Evolutionary conservation across 2,888 invertebrate genomes (phyloP).

Genomic region (Orgyia antiqua): DNA sequence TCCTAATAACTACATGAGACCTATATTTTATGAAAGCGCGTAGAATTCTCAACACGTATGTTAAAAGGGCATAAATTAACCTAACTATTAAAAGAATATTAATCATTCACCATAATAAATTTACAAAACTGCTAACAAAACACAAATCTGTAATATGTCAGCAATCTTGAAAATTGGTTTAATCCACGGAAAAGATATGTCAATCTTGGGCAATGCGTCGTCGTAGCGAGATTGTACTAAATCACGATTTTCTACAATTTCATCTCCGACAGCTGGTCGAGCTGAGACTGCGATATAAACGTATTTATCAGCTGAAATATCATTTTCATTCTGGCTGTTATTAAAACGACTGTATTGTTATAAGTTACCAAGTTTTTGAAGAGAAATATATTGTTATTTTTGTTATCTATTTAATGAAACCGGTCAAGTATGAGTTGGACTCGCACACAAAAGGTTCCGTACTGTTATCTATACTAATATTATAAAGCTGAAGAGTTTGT

Average conservation of each 20-base stretch:
- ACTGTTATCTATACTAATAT: too few species aligned
- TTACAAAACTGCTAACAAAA: not conserved
- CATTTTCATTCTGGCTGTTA: not conserved
- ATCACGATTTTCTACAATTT: constrained; percentile 16
- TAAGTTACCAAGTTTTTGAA: too few species aligned
- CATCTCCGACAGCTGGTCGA: constrained; percentile 2
- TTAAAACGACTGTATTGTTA: not conserved
- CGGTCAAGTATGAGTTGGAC: too few species aligned
- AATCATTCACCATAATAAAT: not conserved
- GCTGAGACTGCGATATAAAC: not conserved
- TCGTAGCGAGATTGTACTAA: constrained; percentile 17
- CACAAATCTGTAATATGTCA: constrained; percentile 9
- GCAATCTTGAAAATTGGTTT: constrained; percentile 13
- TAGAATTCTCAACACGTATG: too few species aligned
- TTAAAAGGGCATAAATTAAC: constrained; percentile 10
- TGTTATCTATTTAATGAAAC: too few species aligned
- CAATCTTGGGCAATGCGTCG: constrained; percentile 19
- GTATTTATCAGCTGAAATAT: not conserved
- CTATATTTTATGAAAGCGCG: too few species aligned
- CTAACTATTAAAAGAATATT: constrained; percentile 7
- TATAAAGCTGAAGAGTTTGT: too few species aligned
- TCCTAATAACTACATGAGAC: too few species aligned
- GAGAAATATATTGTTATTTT: too few species aligned
- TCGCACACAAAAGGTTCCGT: too few species aligned
- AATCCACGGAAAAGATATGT: constrained; percentile 14